Evolutionary conservation across 1,140 invertebrate genomes (phyloP).

Genomic region (Aphis craccivora): DNA sequence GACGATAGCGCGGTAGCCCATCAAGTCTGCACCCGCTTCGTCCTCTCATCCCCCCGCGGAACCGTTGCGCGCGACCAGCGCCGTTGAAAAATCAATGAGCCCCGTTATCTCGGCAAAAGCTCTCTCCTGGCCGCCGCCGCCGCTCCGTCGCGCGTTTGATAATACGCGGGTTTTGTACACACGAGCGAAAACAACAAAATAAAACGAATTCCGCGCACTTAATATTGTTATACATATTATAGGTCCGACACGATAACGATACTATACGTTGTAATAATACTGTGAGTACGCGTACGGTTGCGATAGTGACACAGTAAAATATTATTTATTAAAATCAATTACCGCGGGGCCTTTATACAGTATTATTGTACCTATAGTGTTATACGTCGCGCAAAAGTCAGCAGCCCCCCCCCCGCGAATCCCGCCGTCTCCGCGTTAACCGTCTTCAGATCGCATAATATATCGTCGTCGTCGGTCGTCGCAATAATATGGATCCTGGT

Average conservation of each 20-base stretch:
- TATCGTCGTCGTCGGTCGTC: neutral
- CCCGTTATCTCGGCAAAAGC: constrained; percentile 45
- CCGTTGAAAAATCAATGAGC: constrained; percentile 39
- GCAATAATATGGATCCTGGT: constrained; percentile 46
- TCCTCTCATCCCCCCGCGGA: neutral
- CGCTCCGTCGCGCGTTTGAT: neutral
- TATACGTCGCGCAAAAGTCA: neutral
- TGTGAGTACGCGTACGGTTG: too few relatives aligned
- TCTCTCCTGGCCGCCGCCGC: neutral
- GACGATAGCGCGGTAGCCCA: neutral
- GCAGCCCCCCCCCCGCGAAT: neutral
- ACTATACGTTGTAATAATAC: too few relatives aligned
- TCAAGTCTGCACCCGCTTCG: neutral
- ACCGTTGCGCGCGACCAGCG: neutral
- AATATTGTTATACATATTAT: too few relatives aligned
- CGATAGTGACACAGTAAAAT: neutral
- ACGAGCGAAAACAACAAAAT: constrained; percentile 4
- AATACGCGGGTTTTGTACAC: neutral
- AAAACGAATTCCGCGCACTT: neutral
- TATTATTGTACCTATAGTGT: neutral
- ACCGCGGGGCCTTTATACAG: neutral
- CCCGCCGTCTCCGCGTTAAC: neutral
- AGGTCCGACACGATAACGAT: too few relatives aligned
- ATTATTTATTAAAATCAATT: neutral
- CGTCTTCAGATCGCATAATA: neutral